Conservation (phyloP, 1,140 invertebrate species). For the Onthophagus taurus region DNA sequence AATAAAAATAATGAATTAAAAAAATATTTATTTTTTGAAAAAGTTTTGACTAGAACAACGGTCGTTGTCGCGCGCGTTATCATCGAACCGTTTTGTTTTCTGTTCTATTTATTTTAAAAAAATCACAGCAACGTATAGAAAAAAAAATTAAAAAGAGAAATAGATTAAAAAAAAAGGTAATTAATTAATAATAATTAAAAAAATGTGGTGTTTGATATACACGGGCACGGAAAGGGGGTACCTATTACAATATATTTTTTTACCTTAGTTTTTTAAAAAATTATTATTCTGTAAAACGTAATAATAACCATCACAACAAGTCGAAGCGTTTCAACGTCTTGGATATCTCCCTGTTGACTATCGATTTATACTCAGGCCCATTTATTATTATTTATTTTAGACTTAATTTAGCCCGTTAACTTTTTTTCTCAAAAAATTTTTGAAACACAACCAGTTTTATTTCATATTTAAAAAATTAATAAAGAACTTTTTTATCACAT, state of each 20-base stretch:
- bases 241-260: too few species aligned
- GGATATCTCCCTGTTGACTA: constrained; percentile 34
- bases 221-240: too few species aligned
- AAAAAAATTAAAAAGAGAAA: too few species aligned
- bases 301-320: constrained; percentile 25
- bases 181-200: background rate
- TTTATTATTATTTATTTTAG: constrained; percentile 18
- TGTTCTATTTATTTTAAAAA: constrained; percentile 29
- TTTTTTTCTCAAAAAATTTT: constrained; percentile 21
- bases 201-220: too few species aligned
- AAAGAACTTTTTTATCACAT: too few species aligned
- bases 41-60: too few species aligned
- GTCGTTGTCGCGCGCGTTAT: too few species aligned
- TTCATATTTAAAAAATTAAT: too few species aligned
- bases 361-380: constrained; percentile 24
- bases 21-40: too few species aligned
- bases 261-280: constrained; percentile 12
- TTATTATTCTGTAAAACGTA: constrained; percentile 22
- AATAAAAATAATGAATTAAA: too few species aligned
- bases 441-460: constrained; percentile 31
- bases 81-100: too few species aligned
- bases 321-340: constrained; percentile 16
- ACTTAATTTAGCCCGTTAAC: too few species aligned
- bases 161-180: constrained; percentile 5
- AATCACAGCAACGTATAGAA: constrained; percentile 34